These are phyloP conservation scores for Hesperophylax magnus DNA, from an alignment of 1,140 invertebrate genomes.

Conservation along the genomic window DNA sequence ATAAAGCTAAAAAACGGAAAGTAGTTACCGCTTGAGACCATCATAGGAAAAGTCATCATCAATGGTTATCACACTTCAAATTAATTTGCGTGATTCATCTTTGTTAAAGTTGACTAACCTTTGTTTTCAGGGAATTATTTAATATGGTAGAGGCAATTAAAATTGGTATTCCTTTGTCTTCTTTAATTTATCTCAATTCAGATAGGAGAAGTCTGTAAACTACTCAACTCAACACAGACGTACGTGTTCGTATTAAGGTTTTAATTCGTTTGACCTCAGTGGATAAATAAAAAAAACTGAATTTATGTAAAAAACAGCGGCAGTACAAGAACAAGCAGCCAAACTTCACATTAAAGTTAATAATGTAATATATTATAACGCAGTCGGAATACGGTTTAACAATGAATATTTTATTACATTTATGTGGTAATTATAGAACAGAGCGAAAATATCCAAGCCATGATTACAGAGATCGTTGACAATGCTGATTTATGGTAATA, in stretches of 20 bases:
- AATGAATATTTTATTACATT: conserved; percentile 39
- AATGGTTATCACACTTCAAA: no score
- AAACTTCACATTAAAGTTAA: conserved; percentile 7
- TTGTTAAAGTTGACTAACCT: no score
- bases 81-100: no score
- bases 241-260: not conserved
- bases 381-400: conserved; percentile 20
- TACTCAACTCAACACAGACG: not conserved
- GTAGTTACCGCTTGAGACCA: no score
- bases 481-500: conserved; percentile 55
- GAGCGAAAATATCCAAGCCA: conserved; percentile 9
- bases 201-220: no score
- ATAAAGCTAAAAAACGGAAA: no score
- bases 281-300: not conserved
- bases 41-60: no score
- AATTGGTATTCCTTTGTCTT: no score
- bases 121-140: no score
- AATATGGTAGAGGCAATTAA: no score
- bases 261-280: conserved; percentile 7
- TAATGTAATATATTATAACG: conserved; percentile 28
- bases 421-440: conserved; percentile 30
- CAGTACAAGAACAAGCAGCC: not conserved
- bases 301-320: not conserved
- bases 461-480: conserved; percentile 54
- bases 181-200: no score